Evolutionary conservation across 2,113 vertebrate species (phyloP).

Genomic region (Rhinichthys klamathensis): DNA sequence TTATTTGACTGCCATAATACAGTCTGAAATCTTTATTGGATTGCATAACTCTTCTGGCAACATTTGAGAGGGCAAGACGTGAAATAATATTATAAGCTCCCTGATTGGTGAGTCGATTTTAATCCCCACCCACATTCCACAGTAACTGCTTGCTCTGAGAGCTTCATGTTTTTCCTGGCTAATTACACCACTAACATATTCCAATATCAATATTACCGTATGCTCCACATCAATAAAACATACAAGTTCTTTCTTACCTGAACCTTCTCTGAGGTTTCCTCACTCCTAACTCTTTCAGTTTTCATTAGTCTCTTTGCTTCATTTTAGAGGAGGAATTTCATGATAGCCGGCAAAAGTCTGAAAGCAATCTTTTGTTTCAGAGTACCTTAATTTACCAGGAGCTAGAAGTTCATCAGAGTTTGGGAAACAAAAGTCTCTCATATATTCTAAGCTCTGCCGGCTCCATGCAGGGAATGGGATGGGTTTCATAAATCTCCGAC

Average conservation of each 20-base stretch:
- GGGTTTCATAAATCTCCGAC: slow-evolving; percentile 64
- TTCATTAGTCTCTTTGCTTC: slow-evolving; percentile 10
- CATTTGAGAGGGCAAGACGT: slow-evolving; percentile 62
- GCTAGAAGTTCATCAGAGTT: slow-evolving; percentile 9
- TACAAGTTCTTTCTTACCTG: slow-evolving; percentile 18
- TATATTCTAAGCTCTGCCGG: slow-evolving; percentile 66
- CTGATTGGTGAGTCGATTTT: slow-evolving; percentile 60
- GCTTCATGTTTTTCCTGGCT: slow-evolving; percentile 59
- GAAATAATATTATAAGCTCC: slow-evolving; percentile 46
- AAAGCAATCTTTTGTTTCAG: slow-evolving; percentile 34
- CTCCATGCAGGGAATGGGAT: slow-evolving; percentile 68
- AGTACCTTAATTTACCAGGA: background rate
- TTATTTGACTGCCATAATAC: slow-evolving; percentile 61
- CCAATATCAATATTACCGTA: slow-evolving; percentile 60
- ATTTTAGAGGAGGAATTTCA: slow-evolving; percentile 27
- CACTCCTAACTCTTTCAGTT: background rate
- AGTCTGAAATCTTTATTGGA: slow-evolving; percentile 69
- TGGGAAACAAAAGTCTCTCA: slow-evolving; percentile 25
- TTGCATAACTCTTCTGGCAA: slow-evolving; percentile 71
- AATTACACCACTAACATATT: slow-evolving; percentile 36
- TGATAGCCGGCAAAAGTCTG: slow-evolving; percentile 11
- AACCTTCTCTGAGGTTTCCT: slow-evolving; percentile 10
- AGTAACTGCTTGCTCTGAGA: slow-evolving; percentile 57
- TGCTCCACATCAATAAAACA: slow-evolving; percentile 54
- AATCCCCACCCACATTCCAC: slow-evolving; percentile 67